These are phyloP conservation scores for Corapipo altera DNA, from an alignment of 2,113 vertebrate genomes.

Conservation along the genomic window DNA sequence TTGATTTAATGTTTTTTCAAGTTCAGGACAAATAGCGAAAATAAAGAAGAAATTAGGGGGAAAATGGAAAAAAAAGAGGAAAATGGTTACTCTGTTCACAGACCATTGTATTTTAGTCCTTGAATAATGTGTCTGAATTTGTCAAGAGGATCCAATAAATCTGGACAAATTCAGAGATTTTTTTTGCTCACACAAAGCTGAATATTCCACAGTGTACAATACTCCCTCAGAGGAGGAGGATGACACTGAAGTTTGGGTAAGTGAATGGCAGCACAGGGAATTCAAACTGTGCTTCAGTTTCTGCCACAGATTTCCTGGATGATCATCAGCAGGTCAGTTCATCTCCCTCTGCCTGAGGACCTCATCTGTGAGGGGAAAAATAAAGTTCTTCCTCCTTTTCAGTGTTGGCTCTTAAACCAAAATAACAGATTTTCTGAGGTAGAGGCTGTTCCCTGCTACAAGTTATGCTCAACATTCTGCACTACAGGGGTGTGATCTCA, in stretches of 20 bases:
- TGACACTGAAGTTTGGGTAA: background rate
- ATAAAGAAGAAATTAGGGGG: background rate
- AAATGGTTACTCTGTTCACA: background rate
- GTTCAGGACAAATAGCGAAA: background rate
- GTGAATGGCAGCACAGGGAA: background rate
- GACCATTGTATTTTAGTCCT: background rate
- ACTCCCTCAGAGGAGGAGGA: background rate
- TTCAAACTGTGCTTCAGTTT: background rate
- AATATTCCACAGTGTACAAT: background rate
- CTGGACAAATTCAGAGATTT: background rate
- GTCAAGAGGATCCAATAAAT: background rate
- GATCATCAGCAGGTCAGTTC: background rate
- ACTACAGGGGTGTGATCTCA: background rate
- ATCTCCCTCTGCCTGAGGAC: background rate
- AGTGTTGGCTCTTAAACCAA: background rate
- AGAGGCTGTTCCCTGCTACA: background rate
- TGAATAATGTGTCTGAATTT: background rate
- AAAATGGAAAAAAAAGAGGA: background rate
- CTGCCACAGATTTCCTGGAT: background rate
- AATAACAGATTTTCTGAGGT: background rate
- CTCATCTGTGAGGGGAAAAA: background rate
- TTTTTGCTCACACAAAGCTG: background rate
- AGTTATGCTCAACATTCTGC: background rate
- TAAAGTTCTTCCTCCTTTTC: background rate
- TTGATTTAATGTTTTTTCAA: background rate